Conservation (phyloP, 2,888 invertebrate species). For the Agrypnus murinus region DNA sequence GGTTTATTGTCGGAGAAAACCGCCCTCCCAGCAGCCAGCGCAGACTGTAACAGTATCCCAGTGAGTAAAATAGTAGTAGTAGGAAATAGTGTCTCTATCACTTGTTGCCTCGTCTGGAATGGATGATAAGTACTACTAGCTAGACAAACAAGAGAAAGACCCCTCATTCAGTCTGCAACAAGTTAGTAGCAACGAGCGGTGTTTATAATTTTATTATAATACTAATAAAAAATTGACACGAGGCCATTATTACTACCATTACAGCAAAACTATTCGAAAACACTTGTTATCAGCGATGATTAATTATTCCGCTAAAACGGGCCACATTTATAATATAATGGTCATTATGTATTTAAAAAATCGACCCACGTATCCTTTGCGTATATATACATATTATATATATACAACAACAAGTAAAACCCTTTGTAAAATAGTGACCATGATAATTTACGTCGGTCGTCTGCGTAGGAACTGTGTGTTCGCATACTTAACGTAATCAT, state of each 20-base stretch:
- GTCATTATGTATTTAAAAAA: too few species aligned
- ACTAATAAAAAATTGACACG: not conserved
- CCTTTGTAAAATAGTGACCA: constrained; percentile 22
- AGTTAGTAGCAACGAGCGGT: constrained; percentile 21
- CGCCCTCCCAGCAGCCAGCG: constrained; percentile 10
- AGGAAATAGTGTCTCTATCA: constrained; percentile 4
- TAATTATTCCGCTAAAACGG: constrained; percentile 11
- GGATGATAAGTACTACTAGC: constrained; percentile 13
- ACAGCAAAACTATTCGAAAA: not conserved
- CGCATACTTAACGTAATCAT: constrained; percentile 34
- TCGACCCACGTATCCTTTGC: constrained; percentile 11
- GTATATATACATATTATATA: not conserved
- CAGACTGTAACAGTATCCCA: not conserved
- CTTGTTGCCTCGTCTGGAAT: constrained; percentile 14
- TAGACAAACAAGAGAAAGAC: too few species aligned
- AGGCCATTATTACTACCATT: not conserved
- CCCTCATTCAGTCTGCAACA: constrained; percentile 8
- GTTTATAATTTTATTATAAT: not conserved
- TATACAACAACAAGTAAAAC: constrained; percentile 15
- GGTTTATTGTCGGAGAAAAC: constrained; percentile 18
- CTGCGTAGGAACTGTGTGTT: constrained; percentile 29
- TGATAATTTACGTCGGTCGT: constrained; percentile 22
- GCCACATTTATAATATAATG: too few species aligned
- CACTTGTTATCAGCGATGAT: not conserved
- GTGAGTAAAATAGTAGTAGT: too few species aligned